phyloP scores from a whole-genome alignment of 2,888 invertebrate genomes.

The Drosophila colorata region DNA sequence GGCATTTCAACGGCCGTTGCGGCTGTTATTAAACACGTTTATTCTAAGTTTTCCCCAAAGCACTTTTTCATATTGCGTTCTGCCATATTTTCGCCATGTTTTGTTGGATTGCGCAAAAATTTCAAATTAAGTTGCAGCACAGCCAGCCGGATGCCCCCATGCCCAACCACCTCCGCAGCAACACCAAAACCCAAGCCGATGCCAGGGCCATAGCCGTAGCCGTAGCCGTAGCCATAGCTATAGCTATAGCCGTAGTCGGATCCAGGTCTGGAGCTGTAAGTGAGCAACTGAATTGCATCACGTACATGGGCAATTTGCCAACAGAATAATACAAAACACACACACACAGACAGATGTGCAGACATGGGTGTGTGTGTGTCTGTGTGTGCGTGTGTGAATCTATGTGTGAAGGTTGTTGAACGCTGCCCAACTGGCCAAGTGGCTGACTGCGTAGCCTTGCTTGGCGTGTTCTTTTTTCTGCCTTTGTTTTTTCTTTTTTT shows the following conservation, averaged over 20 bases:
- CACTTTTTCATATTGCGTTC: slow-evolving; percentile 77
- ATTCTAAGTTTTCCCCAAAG: slow-evolving; percentile 79
- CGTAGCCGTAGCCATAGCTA: slow-evolving; percentile 3
- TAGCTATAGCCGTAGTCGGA: slow-evolving; percentile 11
- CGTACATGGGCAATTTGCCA: slow-evolving; percentile 83
- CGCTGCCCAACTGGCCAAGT: slow-evolving; percentile 59
- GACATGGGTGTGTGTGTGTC: slow-evolving; percentile 18
- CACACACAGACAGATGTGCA: slow-evolving; percentile 49
- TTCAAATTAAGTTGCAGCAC: slow-evolving; percentile 82
- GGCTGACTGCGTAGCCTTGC: slow-evolving; percentile 44
- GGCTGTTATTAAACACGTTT: slow-evolving; percentile 78
- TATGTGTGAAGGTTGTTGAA: slow-evolving; percentile 59
- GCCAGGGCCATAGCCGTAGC: not conserved
- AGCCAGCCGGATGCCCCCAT: slow-evolving; percentile 39
- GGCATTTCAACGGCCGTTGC: slow-evolving; percentile 35
- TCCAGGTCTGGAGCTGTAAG: slow-evolving; percentile 59
- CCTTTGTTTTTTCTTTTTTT: slow-evolving; percentile 35
- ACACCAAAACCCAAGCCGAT: not conserved
- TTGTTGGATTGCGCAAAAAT: slow-evolving; percentile 82
- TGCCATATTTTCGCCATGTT: slow-evolving; percentile 75
- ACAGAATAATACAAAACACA: slow-evolving; percentile 72
- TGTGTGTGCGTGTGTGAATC: slow-evolving; percentile 5
- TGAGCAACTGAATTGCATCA: slow-evolving; percentile 82
- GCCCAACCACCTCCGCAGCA: slow-evolving; percentile 1
- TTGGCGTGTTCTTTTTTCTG: slow-evolving; percentile 24